phyloP scores from a whole-genome alignment of 2,113 vertebrate species.

The Heliornis fulica region DNA sequence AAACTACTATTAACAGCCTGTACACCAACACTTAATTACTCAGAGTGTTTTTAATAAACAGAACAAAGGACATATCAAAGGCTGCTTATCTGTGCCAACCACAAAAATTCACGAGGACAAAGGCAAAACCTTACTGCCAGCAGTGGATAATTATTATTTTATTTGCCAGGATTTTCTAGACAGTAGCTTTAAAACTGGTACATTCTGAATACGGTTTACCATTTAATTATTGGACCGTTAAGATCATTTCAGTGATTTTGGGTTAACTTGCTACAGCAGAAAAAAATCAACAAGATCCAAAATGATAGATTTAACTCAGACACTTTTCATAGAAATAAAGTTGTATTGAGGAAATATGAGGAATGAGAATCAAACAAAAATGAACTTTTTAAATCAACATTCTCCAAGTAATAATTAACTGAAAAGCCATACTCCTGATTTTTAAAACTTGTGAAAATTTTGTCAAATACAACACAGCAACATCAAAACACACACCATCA shows the following conservation, averaged over 20 bases:
- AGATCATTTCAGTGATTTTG: background rate
- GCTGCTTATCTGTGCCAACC: background rate
- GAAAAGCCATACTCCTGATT: background rate
- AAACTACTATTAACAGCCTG: background rate
- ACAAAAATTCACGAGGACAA: background rate
- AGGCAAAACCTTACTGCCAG: background rate
- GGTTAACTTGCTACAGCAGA: background rate
- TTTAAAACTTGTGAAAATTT: background rate
- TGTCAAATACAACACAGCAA: background rate
- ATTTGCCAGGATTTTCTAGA: background rate
- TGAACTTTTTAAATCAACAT: background rate
- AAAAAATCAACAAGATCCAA: background rate
- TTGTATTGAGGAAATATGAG: background rate
- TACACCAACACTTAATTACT: background rate
- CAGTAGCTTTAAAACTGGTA: background rate
- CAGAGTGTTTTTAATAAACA: background rate
- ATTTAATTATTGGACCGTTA: background rate
- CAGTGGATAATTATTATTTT: background rate
- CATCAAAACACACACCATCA: background rate
- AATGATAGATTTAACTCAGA: background rate
- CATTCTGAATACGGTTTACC: background rate
- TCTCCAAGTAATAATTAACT: background rate
- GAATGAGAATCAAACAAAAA: background rate
- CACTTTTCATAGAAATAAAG: background rate
- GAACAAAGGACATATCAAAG: background rate